phyloP scores from a whole-genome alignment of 2,797 vertebrate genomes.

The Mormyrus hasselquistii region DNA sequence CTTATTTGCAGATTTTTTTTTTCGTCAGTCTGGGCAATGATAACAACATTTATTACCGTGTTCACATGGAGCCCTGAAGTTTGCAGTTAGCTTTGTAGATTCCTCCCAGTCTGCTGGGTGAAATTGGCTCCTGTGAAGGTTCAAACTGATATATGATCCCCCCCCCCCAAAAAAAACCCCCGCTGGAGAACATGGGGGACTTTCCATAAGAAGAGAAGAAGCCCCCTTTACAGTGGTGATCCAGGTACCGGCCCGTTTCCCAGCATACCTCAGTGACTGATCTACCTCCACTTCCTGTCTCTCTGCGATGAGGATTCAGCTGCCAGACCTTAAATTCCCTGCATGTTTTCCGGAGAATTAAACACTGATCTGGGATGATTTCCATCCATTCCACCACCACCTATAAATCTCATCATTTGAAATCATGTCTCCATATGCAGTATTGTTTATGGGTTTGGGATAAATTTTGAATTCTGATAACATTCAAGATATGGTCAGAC shows the following conservation, averaged over 20 bases:
- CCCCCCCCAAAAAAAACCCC: neutral
- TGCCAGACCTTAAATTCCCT: neutral
- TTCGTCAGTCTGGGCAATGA: slow-evolving; percentile 13
- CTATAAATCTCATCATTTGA: neutral
- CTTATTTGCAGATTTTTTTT: slow-evolving; percentile 19
- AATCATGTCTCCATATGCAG: neutral
- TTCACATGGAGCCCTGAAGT: slow-evolving; percentile 12
- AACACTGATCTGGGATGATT: neutral
- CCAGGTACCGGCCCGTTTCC: neutral
- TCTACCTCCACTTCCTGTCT: neutral
- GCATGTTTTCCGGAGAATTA: neutral
- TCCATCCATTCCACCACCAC: neutral
- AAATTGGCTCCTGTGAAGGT: slow-evolving; percentile 29
- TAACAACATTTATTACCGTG: slow-evolving; percentile 21
- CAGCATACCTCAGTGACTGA: neutral
- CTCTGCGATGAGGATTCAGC: neutral
- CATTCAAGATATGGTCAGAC: neutral
- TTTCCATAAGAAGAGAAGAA: slow-evolving; percentile 16
- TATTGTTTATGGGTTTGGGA: neutral
- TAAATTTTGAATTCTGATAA: neutral
- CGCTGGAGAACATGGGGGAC: neutral
- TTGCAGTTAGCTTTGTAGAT: slow-evolving; percentile 21
- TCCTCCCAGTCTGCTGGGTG: slow-evolving; percentile 9
- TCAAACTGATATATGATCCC: slow-evolving; percentile 15
- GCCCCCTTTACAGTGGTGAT: neutral